Evolutionary conservation across 2,113 vertebrate genomes (phyloP).

Genomic region (Menura novaehollandiae): DNA sequence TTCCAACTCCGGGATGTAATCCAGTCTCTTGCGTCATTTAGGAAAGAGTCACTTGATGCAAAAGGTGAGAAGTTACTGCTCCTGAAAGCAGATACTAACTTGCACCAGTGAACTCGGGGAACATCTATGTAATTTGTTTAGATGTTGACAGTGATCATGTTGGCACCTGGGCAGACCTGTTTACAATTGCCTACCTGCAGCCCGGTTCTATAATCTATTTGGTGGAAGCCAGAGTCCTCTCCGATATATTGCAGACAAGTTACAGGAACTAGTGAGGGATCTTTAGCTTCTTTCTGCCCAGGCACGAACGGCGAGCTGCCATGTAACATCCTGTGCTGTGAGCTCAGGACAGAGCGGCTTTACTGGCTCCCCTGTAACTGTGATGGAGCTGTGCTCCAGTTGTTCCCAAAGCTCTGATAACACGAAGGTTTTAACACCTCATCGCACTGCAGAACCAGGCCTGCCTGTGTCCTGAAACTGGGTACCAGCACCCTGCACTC

Average conservation of each 20-base stretch:
- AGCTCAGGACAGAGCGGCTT: background rate
- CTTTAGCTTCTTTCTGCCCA: background rate
- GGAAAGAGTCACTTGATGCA: background rate
- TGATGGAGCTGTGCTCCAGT: background rate
- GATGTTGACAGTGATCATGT: background rate
- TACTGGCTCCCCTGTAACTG: background rate
- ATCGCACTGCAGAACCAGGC: background rate
- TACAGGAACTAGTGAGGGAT: background rate
- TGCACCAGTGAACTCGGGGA: fast-evolving
- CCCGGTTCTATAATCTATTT: background rate
- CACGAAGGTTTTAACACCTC: background rate
- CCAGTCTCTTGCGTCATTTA: background rate
- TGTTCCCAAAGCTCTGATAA: background rate
- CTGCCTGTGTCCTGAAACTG: background rate
- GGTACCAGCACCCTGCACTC: background rate
- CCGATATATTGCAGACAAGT: background rate
- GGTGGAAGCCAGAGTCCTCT: background rate
- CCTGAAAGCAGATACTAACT: background rate
- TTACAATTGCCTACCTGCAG: background rate
- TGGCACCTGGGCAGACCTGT: background rate
- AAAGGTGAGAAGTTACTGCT: background rate
- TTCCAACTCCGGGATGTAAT: fast-evolving
- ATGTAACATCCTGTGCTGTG: background rate
- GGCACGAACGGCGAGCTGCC: background rate
- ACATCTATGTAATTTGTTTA: background rate